Conservation (phyloP, 2,113 vertebrate species). For the Macaca fascicularis region T2T-MFA8v1.1 NC_088381.1:41462501-41463000, state of each 20-base stretch:
- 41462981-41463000: background rate
- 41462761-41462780: background rate
- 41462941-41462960: background rate
- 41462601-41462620: background rate
- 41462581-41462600: background rate
- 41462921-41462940: background rate
- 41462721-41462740: background rate
- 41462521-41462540: background rate
- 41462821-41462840: background rate
- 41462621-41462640: background rate
- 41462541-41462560: background rate
- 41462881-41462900: slow-evolving; percentile 3
- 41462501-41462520: background rate
- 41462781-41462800: background rate
- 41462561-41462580: background rate
- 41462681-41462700: background rate
- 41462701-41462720: background rate
- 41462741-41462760: background rate
- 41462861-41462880: slow-evolving; percentile 18
- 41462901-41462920: background rate
- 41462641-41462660: background rate
- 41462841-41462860: background rate
- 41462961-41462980: background rate
- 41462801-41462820: background rate
- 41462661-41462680: background rate